Conservation (phyloP, 2,888 invertebrate species). For the Myopa testacea region DNA sequence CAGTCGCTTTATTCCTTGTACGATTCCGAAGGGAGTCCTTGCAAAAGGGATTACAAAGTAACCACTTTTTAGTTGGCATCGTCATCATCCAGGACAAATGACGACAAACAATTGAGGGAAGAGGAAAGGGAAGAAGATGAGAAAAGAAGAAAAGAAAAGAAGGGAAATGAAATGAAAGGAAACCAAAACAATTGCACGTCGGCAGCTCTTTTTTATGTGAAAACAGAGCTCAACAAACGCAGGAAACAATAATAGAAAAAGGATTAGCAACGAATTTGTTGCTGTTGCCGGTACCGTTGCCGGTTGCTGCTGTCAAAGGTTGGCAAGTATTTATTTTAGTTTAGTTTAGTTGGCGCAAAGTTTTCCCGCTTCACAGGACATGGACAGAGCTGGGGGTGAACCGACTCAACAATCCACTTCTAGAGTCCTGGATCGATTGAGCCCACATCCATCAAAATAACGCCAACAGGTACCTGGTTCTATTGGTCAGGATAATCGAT, state of each 20-base stretch:
- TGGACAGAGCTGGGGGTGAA: not conserved
- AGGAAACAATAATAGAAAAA: constrained; percentile 37
- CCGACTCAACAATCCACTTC: not conserved
- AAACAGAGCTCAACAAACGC: not conserved
- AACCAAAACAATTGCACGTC: not conserved
- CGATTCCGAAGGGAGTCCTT: not conserved
- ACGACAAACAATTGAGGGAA: too few relatives aligned
- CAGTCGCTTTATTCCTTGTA: not conserved
- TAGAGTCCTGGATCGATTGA: not conserved
- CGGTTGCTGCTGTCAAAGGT: not conserved
- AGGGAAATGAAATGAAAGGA: not conserved
- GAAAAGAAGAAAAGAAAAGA: not conserved
- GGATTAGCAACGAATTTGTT: constrained; percentile 24
- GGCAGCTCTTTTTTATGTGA: not conserved
- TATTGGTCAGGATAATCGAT: not conserved
- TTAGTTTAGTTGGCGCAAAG: not conserved
- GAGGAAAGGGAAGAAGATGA: not conserved
- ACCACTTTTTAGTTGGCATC: too few relatives aligned
- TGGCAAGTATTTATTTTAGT: not conserved
- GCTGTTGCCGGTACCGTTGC: constrained; percentile 12
- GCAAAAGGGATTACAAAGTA: constrained; percentile 10
- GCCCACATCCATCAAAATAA: not conserved
- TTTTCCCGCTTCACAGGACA: not conserved
- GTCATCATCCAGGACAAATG: too few relatives aligned
- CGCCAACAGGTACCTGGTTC: not conserved